A percentile compares a stretch with the other conserved stretches of the same genome.
Conservation (phyloP, 2,113 vertebrate species). For the Elephantulus edwardii region DNA sequence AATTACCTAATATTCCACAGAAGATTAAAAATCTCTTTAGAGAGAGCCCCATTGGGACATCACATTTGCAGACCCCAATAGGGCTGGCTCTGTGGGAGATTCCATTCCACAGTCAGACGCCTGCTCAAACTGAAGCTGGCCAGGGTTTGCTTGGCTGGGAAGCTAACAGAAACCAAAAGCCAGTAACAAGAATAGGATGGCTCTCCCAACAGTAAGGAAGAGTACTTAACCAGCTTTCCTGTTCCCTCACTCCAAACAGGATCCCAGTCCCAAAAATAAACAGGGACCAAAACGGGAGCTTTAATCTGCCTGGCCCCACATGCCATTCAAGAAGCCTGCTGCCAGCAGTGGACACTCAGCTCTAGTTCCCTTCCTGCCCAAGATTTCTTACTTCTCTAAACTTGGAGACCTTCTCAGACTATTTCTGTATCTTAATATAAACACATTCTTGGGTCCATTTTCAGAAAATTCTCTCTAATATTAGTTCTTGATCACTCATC, state of each 20-base stretch:
- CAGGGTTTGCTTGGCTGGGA: neutral
- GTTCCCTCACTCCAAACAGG: neutral
- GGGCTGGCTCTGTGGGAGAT: neutral
- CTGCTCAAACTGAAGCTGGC: neutral
- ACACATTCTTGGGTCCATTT: neutral
- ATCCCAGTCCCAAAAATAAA: constrained; percentile 22
- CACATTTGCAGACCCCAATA: neutral
- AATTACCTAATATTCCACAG: neutral
- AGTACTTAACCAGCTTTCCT: neutral
- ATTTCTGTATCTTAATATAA: neutral
- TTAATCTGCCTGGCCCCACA: neutral
- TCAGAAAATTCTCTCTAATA: neutral
- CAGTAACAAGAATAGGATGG: neutral
- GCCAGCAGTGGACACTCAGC: too few relatives aligned
- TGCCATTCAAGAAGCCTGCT: neutral
- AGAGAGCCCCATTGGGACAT: neutral
- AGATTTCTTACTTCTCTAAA: neutral
- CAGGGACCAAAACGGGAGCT: neutral
- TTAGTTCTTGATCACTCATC: neutral
- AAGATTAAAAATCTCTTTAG: neutral
- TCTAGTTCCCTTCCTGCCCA: fast-evolving
- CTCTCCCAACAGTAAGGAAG: neutral
- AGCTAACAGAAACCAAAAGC: neutral
- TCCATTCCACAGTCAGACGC: fast-evolving
- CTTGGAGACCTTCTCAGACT: neutral